Conservation (phyloP, 1,140 invertebrate species). For the Argopecten irradians region DNA sequence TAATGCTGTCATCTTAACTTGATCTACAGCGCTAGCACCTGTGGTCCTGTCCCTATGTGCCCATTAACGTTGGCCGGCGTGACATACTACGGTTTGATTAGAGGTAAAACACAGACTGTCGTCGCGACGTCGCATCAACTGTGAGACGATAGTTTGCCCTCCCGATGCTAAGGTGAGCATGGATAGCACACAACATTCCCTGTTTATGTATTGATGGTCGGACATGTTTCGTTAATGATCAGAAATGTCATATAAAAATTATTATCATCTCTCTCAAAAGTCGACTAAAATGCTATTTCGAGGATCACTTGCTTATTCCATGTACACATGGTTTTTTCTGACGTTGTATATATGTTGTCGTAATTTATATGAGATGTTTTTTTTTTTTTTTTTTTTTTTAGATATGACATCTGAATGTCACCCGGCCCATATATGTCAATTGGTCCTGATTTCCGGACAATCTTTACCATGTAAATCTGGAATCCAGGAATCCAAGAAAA, state of each 20-base stretch:
- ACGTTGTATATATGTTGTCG: neutral
- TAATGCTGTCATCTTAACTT: neutral
- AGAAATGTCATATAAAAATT: neutral
- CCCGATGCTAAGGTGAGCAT: neutral
- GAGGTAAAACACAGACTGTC: slow-evolving; percentile 5
- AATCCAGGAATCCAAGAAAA: too few relatives aligned
- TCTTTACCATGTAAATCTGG: too few relatives aligned
- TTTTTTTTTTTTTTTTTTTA: neutral
- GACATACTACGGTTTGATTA: slow-evolving; percentile 6
- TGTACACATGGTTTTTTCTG: neutral
- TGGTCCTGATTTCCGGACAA: too few relatives aligned
- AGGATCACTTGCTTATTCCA: too few relatives aligned
- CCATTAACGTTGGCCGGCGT: neutral
- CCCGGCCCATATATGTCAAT: neutral
- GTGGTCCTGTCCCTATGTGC: neutral
- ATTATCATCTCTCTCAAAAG: neutral
- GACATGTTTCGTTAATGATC: neutral
- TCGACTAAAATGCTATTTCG: neutral
- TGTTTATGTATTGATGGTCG: neutral
- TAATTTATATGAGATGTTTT: neutral
- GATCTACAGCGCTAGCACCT: neutral
- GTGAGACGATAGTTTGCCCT: neutral
- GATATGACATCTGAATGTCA: neutral
- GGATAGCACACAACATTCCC: neutral
- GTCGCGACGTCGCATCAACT: neutral